phyloP scores from a whole-genome alignment of 2,888 invertebrate species.

The Drymonia ruficornis region DNA sequence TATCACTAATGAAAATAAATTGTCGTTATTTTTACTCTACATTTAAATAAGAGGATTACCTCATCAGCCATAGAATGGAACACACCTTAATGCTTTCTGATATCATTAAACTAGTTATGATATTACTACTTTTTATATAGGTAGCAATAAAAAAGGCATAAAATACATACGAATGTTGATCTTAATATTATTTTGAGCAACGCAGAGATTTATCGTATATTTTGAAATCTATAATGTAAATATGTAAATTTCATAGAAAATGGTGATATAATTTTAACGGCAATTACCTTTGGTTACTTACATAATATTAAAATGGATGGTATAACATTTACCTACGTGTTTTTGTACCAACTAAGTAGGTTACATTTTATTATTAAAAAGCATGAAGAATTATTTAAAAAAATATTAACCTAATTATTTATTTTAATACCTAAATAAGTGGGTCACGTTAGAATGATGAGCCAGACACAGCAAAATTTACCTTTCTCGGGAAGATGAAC shows the following conservation, averaged over 20 bases:
- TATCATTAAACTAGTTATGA: slow-evolving; percentile 10
- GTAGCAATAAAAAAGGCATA: slow-evolving; percentile 16
- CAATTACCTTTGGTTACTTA: too few species aligned
- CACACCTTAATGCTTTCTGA: slow-evolving; percentile 5
- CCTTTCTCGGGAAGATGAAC: too few species aligned
- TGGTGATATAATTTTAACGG: not conserved
- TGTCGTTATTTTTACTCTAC: not conserved
- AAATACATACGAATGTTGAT: slow-evolving; percentile 19
- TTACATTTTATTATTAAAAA: too few species aligned
- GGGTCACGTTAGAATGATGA: too few species aligned
- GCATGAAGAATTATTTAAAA: too few species aligned
- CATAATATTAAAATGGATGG: too few species aligned
- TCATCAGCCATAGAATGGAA: slow-evolving; percentile 11
- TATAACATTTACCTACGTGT: too few species aligned
- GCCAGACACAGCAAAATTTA: too few species aligned
- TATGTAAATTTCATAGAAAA: not conserved
- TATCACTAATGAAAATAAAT: not conserved
- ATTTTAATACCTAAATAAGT: too few species aligned
- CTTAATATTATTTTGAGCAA: slow-evolving; percentile 17
- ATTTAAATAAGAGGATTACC: not conserved
- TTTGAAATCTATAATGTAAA: slow-evolving; percentile 16
- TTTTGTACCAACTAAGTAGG: too few species aligned
- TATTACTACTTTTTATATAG: slow-evolving; percentile 12
- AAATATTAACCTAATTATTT: too few species aligned
- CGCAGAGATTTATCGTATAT: slow-evolving; percentile 9